These are phyloP conservation scores for Jacana jacana DNA, from an alignment of 2,113 vertebrate genomes.

Conservation along the genomic window DNA sequence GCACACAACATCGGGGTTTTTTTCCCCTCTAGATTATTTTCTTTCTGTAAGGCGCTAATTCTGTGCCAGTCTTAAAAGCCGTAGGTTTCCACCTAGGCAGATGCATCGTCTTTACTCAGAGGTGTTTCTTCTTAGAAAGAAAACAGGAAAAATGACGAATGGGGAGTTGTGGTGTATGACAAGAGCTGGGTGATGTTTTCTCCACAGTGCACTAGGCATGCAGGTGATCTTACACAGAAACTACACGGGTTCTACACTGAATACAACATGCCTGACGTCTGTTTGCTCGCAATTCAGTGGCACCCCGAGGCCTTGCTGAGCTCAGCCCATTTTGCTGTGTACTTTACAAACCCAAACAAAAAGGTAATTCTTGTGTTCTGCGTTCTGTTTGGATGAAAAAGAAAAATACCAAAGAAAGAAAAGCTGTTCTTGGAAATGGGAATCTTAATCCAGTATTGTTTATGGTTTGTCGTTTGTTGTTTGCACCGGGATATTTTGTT, in stretches of 20 bases:
- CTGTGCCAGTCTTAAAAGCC: not conserved
- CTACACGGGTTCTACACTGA: rapidly evolving
- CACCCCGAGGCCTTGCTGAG: rapidly evolving
- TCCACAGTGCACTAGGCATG: rapidly evolving
- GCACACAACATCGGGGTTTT: not conserved
- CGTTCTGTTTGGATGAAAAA: not conserved
- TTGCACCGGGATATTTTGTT: not conserved
- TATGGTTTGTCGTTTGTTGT: not conserved
- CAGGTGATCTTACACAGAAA: rapidly evolving
- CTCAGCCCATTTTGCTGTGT: not conserved
- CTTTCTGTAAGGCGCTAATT: not conserved
- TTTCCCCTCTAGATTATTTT: not conserved
- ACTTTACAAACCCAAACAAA: not conserved
- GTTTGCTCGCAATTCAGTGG: not conserved
- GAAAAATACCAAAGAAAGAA: not conserved
- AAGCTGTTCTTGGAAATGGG: not conserved
- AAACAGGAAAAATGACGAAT: not conserved
- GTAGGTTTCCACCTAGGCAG: not conserved
- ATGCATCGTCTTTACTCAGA: not conserved
- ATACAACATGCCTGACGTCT: rapidly evolving
- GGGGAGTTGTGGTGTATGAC: not conserved
- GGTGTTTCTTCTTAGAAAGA: not conserved
- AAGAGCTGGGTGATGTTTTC: not conserved
- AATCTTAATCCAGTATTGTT: not conserved
- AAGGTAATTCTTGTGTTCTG: not conserved